phyloP scores from a whole-genome alignment of 2,113 vertebrate species.

The Pterocles gutturalis region DNA sequence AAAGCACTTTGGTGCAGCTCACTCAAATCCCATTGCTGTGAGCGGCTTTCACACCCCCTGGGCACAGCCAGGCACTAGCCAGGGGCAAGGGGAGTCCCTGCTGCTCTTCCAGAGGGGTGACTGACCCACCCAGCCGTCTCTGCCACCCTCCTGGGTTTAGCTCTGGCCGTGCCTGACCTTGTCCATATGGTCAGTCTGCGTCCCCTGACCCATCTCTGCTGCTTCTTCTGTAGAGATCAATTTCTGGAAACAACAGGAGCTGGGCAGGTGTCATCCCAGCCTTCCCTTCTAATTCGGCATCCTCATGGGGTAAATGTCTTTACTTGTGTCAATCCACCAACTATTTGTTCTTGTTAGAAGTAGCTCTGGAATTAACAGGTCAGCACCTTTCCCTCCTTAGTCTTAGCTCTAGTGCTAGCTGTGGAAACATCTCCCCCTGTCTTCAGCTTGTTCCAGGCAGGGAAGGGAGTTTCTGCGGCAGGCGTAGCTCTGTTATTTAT shows the following conservation, averaged over 20 bases:
- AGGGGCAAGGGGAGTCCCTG: neutral
- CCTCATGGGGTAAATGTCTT: neutral
- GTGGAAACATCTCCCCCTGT: conserved; percentile 44
- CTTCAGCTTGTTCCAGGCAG: neutral
- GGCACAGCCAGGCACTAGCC: neutral
- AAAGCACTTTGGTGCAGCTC: neutral
- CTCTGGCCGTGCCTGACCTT: neutral
- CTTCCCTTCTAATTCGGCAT: neutral
- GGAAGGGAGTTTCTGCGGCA: neutral
- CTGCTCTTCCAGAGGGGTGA: accelerated
- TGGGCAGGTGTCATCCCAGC: neutral
- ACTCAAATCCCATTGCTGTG: neutral
- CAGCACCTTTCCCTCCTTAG: neutral
- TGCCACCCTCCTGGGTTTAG: neutral
- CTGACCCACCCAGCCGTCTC: neutral
- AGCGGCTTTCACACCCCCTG: neutral
- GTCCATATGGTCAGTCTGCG: accelerated
- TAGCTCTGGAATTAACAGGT: neutral
- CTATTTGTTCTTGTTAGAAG: neutral
- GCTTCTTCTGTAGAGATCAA: neutral
- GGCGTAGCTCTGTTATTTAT: neutral
- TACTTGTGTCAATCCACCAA: neutral
- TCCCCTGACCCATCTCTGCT: neutral
- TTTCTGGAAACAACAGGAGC: neutral
- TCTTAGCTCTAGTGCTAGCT: neutral